Evolutionary conservation across 30 jellyfish, hydroid and myxozoan species (phyloP), one percentile per base, ranked within the genome.

Genomic region (Cassiopea andromeda): DNA sequence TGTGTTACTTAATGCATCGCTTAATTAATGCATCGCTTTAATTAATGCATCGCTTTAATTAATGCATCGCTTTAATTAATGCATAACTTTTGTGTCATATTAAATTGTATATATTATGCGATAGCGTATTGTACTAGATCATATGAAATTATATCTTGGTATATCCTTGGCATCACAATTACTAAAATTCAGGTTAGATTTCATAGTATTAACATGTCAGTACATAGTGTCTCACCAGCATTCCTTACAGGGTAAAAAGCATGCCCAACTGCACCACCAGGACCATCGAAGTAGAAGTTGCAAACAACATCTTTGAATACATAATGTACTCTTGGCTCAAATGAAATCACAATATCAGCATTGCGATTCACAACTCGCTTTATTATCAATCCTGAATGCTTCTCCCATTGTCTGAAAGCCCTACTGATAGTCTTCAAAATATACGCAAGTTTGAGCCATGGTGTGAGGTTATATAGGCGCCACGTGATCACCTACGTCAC

Each of bases 231-330:
- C 91, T 45, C 77, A 85, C 93, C 93, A 1, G 46, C 60, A 19
- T 38, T 12, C 16, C 85, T 76, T 0, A 46, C 14, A 18, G 98
- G 98, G 60, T 89, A 94, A 78, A 87, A 94, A 18, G 98, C 98
- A 80, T 94, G 98, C n/a, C 97, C 98, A 70, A 94, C 60, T 16
- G 91, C 78, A 16, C 96, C 96, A 0, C 98, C 98, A 9, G 92
- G 92, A 7, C 98, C 98, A 89, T 94, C 98, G 76, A 94, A 94
- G 44, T 78, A 88, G 80, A 85, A 16, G 87, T 46, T 45, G 46
- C 93, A 85, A 75, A 46, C 15, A 45, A 38, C 48, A 60, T 76
- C 46, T 59, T 50, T 78, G 66, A 44, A 19, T 15, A 73, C 27
- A 8, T 48, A 5, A 77, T 94, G 98, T 16, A 15, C 44, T 60